Conservation (phyloP, 2,797 vertebrate species). For the Acrossocheilus fasciatus region DNA sequence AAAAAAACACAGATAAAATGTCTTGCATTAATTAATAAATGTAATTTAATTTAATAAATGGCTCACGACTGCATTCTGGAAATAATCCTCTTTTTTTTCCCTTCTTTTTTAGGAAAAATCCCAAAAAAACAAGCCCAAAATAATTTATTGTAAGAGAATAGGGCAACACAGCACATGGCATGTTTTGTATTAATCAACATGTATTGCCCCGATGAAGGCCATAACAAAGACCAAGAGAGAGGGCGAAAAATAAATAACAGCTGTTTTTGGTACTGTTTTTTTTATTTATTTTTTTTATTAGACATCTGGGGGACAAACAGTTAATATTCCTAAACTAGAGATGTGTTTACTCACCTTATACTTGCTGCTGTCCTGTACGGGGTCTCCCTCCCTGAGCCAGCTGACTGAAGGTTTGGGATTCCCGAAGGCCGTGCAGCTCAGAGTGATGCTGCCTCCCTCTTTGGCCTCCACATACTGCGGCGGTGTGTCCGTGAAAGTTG, state of each 20-base stretch:
- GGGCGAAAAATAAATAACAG: neutral
- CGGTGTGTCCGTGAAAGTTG: constrained; percentile 94
- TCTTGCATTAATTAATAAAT: neutral
- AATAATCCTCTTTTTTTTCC: neutral
- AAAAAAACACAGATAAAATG: neutral
- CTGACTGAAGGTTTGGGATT: constrained; percentile 97
- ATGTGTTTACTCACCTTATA: constrained; percentile 53
- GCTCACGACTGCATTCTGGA: neutral
- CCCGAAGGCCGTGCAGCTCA: constrained; percentile 95
- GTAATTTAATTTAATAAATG: neutral
- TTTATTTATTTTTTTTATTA: no score
- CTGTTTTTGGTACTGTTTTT: neutral
- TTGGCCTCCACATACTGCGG: constrained; percentile 97
- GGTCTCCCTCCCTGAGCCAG: constrained; percentile 92
- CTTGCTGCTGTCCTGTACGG: constrained; percentile 53
- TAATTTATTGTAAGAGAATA: no score
- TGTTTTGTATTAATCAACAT: neutral
- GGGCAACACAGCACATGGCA: neutral
- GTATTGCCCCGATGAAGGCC: neutral
- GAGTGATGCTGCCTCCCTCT: constrained; percentile 90
- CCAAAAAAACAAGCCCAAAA: neutral
- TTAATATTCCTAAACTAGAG: neutral
- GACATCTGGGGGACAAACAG: neutral
- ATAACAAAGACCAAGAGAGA: neutral
- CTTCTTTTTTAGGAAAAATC: no score